Evolutionary conservation across 2,113 vertebrate species (phyloP), one percentile per base, ranked within the genome.

Genomic region (Corapipo altera): DNA sequence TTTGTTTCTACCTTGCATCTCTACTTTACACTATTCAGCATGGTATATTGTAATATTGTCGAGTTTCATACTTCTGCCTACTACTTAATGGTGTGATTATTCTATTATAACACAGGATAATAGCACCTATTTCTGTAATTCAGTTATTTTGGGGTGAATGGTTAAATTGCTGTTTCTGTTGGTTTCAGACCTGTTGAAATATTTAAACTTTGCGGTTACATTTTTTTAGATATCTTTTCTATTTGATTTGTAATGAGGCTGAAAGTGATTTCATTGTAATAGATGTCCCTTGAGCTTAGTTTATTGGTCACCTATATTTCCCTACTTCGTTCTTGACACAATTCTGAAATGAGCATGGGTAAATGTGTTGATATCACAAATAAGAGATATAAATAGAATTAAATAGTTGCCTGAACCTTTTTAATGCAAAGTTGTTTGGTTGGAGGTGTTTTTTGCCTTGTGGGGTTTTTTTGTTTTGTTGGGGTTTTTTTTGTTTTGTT

Each of bases 111-210:
- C 51, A 81, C 18, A 52, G 59, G 41, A 52, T 96, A 92, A 96
- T 79, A 62, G 48, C 55, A 89, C 18, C 65, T 33, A 37, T 92
- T 91, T 52, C 43, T 77, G 37, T 70, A 89, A 67, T 85, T 85
- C 55, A 30, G 27, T 91, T 49, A 52, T 72, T 91, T 69, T 74
- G 55, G 46, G 74, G 58, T 92, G 78, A 95, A 92, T 95, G 91
- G 61, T 73, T 90, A 91, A 96, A 66, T 89, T 72, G n/a, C 30
- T 67, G 74, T 19, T 82, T 39, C 11, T 89, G 3, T 58, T 91
- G 57, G 77, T 80, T 91, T 76, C 41, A 64, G 71, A 73, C 22
- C 43, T 69, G n/a, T 8, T 88, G 44, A 90, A 88, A 54, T 65
- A 19, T 18, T 93, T 88, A 39, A 83, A 4, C 28, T 85, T n/a